Evolutionary conservation across 2,113 vertebrate species (phyloP).

Genomic region (Poecile atricapillus): DNA sequence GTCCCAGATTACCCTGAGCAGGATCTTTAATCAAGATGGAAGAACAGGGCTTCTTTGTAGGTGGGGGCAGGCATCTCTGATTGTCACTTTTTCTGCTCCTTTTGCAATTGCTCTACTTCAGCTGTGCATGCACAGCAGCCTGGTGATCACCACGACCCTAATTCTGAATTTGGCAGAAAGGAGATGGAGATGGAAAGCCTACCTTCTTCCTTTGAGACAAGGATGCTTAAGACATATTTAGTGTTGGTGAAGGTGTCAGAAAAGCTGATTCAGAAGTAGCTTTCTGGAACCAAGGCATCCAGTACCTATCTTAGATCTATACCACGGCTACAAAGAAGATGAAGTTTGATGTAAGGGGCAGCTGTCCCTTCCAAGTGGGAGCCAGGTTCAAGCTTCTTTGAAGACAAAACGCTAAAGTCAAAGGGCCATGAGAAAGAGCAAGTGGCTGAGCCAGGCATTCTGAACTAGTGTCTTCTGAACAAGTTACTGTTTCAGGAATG

Average conservation of each 20-base stretch:
- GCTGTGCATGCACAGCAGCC: neutral
- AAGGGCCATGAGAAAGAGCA: neutral
- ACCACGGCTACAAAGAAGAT: neutral
- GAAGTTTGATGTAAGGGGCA: neutral
- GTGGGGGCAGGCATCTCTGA: neutral
- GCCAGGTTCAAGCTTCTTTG: neutral
- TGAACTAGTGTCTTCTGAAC: neutral
- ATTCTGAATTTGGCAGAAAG: neutral
- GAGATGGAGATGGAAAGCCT: neutral
- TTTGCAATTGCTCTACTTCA: neutral
- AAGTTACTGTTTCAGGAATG: neutral
- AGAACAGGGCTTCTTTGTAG: neutral
- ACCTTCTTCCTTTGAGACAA: neutral
- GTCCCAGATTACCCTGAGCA: neutral
- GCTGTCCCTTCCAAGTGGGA: neutral
- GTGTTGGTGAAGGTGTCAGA: neutral
- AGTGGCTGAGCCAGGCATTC: neutral
- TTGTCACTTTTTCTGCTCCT: neutral
- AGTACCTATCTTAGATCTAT: neutral
- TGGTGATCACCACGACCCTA: neutral
- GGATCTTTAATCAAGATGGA: neutral
- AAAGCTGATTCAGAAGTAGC: neutral
- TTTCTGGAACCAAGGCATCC: neutral
- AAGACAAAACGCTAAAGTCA: neutral
- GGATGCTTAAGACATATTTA: neutral